Conservation (phyloP, 35 echinoderm and acorn worm genomes). For the Ophioderma brevispina region DNA sequence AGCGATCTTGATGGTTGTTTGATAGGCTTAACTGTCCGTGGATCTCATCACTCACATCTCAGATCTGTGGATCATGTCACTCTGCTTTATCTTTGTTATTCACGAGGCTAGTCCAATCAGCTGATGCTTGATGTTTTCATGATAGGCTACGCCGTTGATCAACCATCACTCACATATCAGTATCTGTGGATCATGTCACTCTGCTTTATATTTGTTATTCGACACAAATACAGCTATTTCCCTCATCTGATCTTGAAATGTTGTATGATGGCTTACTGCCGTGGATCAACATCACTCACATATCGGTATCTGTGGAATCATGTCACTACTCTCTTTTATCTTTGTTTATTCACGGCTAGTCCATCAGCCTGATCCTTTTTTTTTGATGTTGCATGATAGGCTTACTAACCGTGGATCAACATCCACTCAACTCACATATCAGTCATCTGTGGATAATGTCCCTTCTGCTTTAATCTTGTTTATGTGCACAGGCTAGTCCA, state of each 20-base stretch:
- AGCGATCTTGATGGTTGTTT: neutral
- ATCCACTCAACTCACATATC: no score
- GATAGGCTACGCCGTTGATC: neutral
- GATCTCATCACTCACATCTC: neutral
- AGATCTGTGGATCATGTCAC: conserved; percentile 2
- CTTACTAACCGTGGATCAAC: no score
- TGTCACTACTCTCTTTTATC: no score
- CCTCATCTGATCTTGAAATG: no score
- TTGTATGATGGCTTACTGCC: no score
- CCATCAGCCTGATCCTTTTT: no score
- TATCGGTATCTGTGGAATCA: no score
- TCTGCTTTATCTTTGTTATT: conserved; percentile 22
- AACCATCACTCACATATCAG: neutral
- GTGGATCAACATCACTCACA: no score
- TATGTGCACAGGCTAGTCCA: neutral
- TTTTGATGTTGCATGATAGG: no score
- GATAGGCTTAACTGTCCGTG: neutral
- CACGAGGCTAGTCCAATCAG: neutral
- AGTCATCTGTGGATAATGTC: neutral
- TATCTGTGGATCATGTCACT: conserved; percentile 14
- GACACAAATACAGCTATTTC: no score
- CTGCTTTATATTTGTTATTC: conserved; percentile 14
- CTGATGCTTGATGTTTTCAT: neutral
- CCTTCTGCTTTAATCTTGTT: neutral
- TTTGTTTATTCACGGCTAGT: no score